Evolutionary conservation across 2,113 vertebrate genomes (phyloP).

Genomic region (Antechinus stuartii): DNA sequence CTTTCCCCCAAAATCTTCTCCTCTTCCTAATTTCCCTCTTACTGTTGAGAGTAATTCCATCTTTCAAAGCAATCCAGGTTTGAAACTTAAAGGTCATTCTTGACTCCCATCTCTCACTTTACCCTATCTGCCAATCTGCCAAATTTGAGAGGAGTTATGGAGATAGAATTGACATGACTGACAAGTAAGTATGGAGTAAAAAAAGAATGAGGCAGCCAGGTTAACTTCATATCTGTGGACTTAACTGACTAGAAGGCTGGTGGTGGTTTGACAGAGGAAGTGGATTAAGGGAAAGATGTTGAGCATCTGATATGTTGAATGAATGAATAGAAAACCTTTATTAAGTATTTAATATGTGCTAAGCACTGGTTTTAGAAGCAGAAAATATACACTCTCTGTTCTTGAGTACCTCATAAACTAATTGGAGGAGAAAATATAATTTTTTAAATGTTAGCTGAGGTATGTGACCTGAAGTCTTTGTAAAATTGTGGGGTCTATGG

Average conservation of each 20-base stretch:
- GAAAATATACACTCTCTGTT: not conserved
- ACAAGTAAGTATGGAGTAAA: not conserved
- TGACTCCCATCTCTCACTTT: not conserved
- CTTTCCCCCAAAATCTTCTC: not conserved
- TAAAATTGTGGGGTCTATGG: not conserved
- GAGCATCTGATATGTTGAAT: not conserved
- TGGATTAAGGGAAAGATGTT: not conserved
- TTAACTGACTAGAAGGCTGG: not conserved
- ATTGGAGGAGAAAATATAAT: not conserved
- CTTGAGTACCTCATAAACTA: not conserved
- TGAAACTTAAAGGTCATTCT: not conserved
- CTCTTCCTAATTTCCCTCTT: not conserved
- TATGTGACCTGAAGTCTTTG: not conserved
- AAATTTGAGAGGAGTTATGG: not conserved
- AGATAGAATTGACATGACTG: not conserved
- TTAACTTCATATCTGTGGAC: not conserved
- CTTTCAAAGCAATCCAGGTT: not conserved
- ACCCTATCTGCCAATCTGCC: not conserved
- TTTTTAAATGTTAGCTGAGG: not conserved
- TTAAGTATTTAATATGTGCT: not conserved
- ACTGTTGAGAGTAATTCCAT: not conserved
- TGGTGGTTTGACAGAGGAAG: not conserved
- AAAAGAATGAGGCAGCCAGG: not conserved
- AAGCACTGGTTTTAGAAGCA: not conserved
- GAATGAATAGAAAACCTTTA: not conserved